Base-by-base conservation (phyloP, 1,140 invertebrate genomes). In the Drosophila tropicalis region DNA sequence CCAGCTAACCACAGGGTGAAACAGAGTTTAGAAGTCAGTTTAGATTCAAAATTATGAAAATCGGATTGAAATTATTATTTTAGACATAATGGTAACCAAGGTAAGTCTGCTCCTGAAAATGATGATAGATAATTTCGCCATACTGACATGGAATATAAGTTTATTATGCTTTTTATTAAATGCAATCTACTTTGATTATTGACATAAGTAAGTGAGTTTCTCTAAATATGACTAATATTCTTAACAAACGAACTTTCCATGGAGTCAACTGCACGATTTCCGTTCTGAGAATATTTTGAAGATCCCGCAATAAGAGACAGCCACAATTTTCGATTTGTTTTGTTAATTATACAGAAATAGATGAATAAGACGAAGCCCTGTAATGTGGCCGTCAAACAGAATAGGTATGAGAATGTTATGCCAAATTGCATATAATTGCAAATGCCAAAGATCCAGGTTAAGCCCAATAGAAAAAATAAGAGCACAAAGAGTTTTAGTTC, bases 301-400 rank as follows among this genome's bases (percentile, higher is more conserved):
- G 17, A 19, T 7, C 32, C 29, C 2, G 34, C 10, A 36, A 36
- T 62, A 1, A 90, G 34, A 1, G 15, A 13, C n/a, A 76, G 25
- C 94, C 94, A 95, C 55, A 94, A 84, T 36, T 90, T 84, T 62
- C 94, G 92, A 12, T 94, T 94, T 5, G 91, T 90, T 2, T 93
- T 92, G 89, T 95, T 94, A 67, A 94, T 93, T 2, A 94, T 86
- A 15, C 95, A 93, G 87, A 95, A 95, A 81, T 95, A 95, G 2
- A 95, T 78, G 79, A 95, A 95, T 22, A 95, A 90, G 10, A 95
- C 93, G 78, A 95, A 94, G 4, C 95, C 95, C 90, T 95, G 94
- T 22, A 95, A 62, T 1, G 95, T 94, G 9, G 94, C 94, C 2
- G 94, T 94, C 1, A 95, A 79, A 83, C 94, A 95, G 77, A 95